A percentile compares a stretch with the other conserved stretches of the same genome.
Conservation (phyloP, 2,888 invertebrate species). For the Aphodius granarius region DNA sequence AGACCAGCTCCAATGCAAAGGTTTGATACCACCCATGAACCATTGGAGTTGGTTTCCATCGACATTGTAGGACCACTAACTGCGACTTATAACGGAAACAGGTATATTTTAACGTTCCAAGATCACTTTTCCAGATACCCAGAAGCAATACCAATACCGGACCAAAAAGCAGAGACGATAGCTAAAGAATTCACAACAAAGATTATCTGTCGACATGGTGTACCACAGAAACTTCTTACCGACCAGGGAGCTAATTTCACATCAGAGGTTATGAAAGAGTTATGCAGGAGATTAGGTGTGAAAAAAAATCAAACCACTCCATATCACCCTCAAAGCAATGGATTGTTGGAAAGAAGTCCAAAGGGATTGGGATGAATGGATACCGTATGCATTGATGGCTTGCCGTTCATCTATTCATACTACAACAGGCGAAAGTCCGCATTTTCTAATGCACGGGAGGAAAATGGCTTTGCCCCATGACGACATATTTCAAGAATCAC, state of each 20-base stretch:
- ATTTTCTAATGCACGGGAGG: constrained; percentile 34
- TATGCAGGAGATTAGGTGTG: constrained; percentile 36
- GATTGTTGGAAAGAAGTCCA: constrained; percentile 41
- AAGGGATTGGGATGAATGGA: constrained; percentile 39
- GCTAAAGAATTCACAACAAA: constrained; percentile 35
- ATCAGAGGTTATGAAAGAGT: constrained; percentile 35
- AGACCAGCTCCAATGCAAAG: too few species aligned
- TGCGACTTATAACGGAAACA: too few species aligned
- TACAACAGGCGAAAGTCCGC: constrained; percentile 33
- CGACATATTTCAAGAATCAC: constrained; percentile 22
- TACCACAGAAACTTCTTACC: constrained; percentile 38
- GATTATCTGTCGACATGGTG: constrained; percentile 38
- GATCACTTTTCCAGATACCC: too few species aligned
- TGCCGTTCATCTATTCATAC: constrained; percentile 30
- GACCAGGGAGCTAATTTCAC: constrained; percentile 40
- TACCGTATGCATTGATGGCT: constrained; percentile 39
- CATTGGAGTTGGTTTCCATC: too few species aligned
- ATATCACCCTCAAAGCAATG: constrained; percentile 42
- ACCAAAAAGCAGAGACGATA: constrained; percentile 37
- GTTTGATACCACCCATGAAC: too few species aligned
- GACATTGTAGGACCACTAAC: too few species aligned
- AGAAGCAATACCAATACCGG: constrained; percentile 39
- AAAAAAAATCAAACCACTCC: constrained; percentile 37
- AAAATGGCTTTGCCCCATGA: constrained; percentile 35
- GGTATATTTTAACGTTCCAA: too few species aligned